phyloP scores from a whole-genome alignment of 2,888 invertebrate genomes.

The Heliconius sara region DNA sequence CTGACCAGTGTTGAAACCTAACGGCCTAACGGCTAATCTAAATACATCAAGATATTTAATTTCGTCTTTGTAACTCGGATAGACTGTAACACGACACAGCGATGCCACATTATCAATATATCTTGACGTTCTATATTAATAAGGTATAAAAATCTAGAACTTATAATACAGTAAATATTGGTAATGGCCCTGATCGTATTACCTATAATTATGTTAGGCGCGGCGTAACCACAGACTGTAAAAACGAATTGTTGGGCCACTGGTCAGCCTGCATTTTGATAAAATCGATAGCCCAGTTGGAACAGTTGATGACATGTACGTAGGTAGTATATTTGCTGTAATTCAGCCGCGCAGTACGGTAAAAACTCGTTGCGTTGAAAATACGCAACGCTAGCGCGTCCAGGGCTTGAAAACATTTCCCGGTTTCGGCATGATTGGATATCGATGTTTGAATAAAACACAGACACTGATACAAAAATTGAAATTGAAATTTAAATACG shows the following conservation, averaged over 20 bases:
- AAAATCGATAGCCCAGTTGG: constrained; percentile 44
- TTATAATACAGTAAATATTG: neutral
- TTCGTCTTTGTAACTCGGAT: too few species aligned
- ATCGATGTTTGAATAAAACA: constrained; percentile 32
- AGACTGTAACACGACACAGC: neutral
- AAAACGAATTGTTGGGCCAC: constrained; percentile 41
- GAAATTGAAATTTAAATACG: constrained; percentile 12
- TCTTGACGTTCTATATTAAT: neutral
- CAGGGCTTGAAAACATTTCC: constrained; percentile 28
- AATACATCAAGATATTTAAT: too few species aligned
- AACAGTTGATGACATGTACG: constrained; percentile 43
- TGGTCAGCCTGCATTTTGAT: constrained; percentile 45
- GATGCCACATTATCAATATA: neutral
- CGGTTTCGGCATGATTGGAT: constrained; percentile 32
- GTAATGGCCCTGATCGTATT: neutral
- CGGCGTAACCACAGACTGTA: constrained; percentile 32
- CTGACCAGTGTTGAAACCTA: too few species aligned
- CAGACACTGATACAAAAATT: constrained; percentile 21
- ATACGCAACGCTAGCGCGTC: constrained; percentile 35
- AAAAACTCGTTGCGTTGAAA: constrained; percentile 44
- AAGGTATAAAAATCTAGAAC: neutral
- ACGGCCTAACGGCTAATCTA: too few species aligned
- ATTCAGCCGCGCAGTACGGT: constrained; percentile 43
- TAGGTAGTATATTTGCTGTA: constrained; percentile 44
- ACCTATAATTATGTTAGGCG: constrained; percentile 17